Evolutionary conservation across 2,888 invertebrate species (phyloP), one percentile per base, ranked within the genome.

Genomic region (Drosophila borealis): DNA sequence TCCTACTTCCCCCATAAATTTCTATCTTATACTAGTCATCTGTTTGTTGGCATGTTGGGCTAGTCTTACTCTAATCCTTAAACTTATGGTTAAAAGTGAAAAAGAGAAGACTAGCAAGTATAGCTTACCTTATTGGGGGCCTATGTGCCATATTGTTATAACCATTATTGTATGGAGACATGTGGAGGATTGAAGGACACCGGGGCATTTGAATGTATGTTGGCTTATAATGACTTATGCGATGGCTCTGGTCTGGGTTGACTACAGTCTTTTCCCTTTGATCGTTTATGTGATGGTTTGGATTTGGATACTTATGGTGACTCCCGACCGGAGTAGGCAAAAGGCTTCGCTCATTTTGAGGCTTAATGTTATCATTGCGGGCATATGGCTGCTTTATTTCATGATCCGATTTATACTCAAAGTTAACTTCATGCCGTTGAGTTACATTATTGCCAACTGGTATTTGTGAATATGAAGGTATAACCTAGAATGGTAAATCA

Each of bases 161-260:
- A 8, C 88, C 86, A 71, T 86, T 86, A 37, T 82, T 85, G 62
- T 80, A 86, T 9, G 64, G 34, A 0, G 75, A 48, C 57, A 86
- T 82, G 29, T 85, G 82, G 8, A 79, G 66, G 57, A 82, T 61
- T n/a, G 70, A 50, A 0, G 75, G 86, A 13, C 57, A 67, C 39
- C 88, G 72, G 9, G 82, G 79, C 66, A 81, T 68, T 59, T 72
- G 86, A 34, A 78, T 76, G 57, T 86, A 83, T 13, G 60, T 21
- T 5, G 74, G 72, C 41, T 86, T 88, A 63, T 85, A 86, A 4
- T 70, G 37, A 25, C 55, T 71, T n/a, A 83, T 71, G 9, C 80
- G 79, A 45, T 83, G 82, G 10, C 54, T 19, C 2, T 76, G 74
- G 5, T 85, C 87, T 0, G 70, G 5, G 49, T 66, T 72, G 17